Base-by-base conservation (phyloP, 2,797 vertebrate genomes). In the Alcedo quadribrachys region DNA sequence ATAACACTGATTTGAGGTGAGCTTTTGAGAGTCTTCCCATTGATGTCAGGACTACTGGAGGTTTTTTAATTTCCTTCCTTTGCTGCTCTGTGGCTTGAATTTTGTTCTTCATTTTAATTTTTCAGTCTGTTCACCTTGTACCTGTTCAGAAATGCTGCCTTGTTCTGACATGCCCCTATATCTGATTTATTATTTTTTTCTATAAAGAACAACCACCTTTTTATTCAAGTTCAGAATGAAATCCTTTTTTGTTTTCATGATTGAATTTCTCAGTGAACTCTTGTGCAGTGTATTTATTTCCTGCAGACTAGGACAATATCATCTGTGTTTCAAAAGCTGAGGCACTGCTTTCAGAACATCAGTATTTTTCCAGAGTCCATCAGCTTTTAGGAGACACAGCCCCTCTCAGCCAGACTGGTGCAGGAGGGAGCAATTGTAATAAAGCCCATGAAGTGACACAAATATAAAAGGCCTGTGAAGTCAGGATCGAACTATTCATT, bases 191-290 rank as follows among this genome's bases (percentile, higher is more conserved):
- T 90, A 66, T 75, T 62, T 76, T 80, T 73, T 94, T 87, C 57
- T 81, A 90, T 82, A 85, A 90, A 89, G 62, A 89, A 51, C 22
- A 67, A 75, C 40, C 78, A 91, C 77, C 83, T 83, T 91, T 95
- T 95, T 81, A 81, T 77, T 91, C 33, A 46, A 69, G 90, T 89
- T 90, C 93, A 93, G 37, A 88, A 90, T 30, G 28, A 95, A 96
- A 87, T 53, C 76, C 61, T 61, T 62, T 91, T 85, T 91, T 87
- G 77, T 79, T 79, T 85, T 27, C 58, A 21, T 66, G 63, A 83
- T 22, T 92, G 78, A 87, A 90, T 93, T 92, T 92, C 73, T 66
- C 87, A 45, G 57, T 63, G 82, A 93, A 92, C 80, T 63, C 79
- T 13, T 77, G 60, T 51, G 54, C 73, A 65, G 50, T 40, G 43